Evolutionary conservation across 2,797 vertebrate species (phyloP), one percentile per base, ranked within the genome.

Genomic region (Luscinia megarhynchos): DNA sequence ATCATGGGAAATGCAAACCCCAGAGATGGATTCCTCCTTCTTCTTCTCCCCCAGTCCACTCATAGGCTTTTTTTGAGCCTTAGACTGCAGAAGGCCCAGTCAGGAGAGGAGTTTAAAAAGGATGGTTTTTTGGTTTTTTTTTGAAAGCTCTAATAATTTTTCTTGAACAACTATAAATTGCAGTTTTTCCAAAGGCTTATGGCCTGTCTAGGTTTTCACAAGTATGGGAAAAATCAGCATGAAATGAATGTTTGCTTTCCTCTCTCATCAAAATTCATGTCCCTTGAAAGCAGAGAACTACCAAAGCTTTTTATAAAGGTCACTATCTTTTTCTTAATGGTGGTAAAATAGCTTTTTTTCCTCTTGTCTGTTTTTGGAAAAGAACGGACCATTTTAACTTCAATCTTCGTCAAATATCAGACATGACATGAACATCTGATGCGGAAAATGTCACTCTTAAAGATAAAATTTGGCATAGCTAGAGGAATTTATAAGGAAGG

Each of bases 201-300:
- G 73, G 68, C 73, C 73, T 88, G 59, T 81, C 79, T 84, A 57
- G 36, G 20, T 88, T 90, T 96, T 93, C 84, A 86, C 48, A 79
- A 62, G 40, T 66, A 76, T 41, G 48, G 69, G 36, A 76, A 83
- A 93, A 93, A 84, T 79, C 83, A 90, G 51, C 63, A 32, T 43
- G 40, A 94, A 95, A 75, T 30, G 58, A 92, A 91, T 29, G 5
- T 91, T 93, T 92, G 84, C 46, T 90, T 83, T 77, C 40, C 38
- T 43, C 18, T 83, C 22, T 91, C 45, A 69, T 92, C 80, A 92
- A 91, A 94, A 91, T 84, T 84, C 69, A 86, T 87, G 79, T 92
- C 58, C 66, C 73, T 94, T 93, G 82, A 97, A 97, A 96, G 76
- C 69, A 86, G 53, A 88, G 76, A 92, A 72, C 51, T 78, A 34